These are phyloP conservation scores for Bergia puertoricense DNA, from an alignment of 92 coral and sea anemone species.

Conservation along the genomic window DNA sequence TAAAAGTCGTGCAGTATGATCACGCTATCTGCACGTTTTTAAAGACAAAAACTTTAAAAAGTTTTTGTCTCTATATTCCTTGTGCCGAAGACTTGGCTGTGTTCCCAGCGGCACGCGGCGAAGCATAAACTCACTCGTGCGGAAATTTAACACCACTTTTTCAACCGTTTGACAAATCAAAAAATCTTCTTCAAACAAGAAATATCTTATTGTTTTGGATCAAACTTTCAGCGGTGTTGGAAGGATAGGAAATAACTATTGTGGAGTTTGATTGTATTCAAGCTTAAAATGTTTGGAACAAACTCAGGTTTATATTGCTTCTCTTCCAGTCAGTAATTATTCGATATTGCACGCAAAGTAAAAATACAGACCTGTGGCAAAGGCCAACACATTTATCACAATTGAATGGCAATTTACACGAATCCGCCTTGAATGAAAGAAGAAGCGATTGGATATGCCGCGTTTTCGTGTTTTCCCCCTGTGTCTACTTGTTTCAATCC, in stretches of 20 bases:
- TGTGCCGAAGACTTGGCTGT: conserved; percentile 6
- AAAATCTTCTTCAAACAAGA: neutral
- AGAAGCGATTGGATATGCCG: conserved; percentile 20
- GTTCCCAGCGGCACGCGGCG: neutral
- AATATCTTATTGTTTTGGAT: too few relatives aligned
- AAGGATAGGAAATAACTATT: neutral
- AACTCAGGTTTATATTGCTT: conserved; percentile 4
- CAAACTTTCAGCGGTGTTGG: neutral
- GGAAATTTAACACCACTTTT: neutral
- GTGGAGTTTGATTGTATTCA: neutral
- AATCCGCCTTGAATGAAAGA: neutral
- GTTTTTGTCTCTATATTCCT: neutral
- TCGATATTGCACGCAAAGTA: conserved; percentile 5
- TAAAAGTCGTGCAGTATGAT: neutral
- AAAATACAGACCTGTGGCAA: neutral
- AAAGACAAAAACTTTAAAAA: neutral
- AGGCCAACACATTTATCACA: neutral
- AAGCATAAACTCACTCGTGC: neutral
- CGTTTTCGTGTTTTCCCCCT: conserved; percentile 21
- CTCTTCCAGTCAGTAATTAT: conserved; percentile 23
- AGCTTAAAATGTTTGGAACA: neutral
- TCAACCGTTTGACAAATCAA: neutral
- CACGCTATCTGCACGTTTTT: neutral
- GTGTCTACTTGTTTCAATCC: neutral
- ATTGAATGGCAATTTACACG: conserved; percentile 25